These are phyloP conservation scores for Arnoldichthys spilopterus DNA, from an alignment of 2,797 vertebrate genomes.

Conservation along the genomic window DNA sequence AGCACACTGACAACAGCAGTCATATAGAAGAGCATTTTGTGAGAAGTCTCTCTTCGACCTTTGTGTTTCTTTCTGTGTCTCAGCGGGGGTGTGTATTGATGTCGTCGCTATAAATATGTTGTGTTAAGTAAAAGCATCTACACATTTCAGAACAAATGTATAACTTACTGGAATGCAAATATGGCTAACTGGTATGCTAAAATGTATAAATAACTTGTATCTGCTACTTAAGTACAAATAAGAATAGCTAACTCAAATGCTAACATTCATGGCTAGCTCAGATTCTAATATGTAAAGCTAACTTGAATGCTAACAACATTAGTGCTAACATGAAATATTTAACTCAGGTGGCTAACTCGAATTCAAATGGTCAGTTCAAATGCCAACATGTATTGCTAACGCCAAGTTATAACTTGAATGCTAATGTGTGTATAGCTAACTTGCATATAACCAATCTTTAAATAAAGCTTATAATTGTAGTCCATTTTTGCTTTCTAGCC, in stretches of 20 bases:
- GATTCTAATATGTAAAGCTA: background rate
- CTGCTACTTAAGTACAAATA: background rate
- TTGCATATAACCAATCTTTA: no score
- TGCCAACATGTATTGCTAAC: background rate
- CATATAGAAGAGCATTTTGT: constrained; percentile 62
- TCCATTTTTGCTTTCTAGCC: background rate
- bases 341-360: no score
- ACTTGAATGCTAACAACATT: background rate
- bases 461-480: background rate
- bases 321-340: no score
- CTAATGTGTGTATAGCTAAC: background rate
- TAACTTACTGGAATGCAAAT: no score
- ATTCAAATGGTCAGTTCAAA: background rate
- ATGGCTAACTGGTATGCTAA: background rate
- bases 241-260: background rate
- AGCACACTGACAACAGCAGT: constrained; percentile 55
- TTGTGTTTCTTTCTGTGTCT: constrained; percentile 10
- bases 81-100: background rate
- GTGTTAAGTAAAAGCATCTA: background rate
- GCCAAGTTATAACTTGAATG: no score
- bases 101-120: background rate
- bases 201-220: no score
- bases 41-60: constrained; percentile 37
- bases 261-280: background rate
- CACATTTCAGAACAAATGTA: background rate